phyloP scores from a whole-genome alignment of 2,113 vertebrate genomes.

The Crotalus horridus region DNA sequence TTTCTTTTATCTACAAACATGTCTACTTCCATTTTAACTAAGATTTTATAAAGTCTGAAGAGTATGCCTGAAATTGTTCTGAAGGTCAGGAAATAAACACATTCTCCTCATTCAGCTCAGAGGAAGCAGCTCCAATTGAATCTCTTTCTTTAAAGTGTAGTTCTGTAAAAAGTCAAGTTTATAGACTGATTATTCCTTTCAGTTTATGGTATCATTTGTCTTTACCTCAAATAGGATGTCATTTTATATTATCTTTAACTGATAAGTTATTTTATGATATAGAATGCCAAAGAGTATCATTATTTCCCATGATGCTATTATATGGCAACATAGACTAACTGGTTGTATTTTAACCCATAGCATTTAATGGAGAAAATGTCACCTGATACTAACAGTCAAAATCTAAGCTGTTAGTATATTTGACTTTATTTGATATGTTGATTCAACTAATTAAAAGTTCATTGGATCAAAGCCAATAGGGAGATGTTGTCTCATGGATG shows the following conservation, averaged over 20 bases:
- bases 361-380: neutral
- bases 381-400: neutral
- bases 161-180: neutral
- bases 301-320: neutral
- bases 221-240: neutral
- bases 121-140: neutral
- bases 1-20: slow-evolving; percentile 16
- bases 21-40: slow-evolving; percentile 6
- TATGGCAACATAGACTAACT: neutral
- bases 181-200: neutral
- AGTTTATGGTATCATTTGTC: neutral
- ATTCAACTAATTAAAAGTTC: neutral
- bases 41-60: slow-evolving; percentile 19
- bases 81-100: neutral
- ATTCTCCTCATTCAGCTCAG: slow-evolving; percentile 10
- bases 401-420: neutral
- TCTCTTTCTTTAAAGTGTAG: neutral
- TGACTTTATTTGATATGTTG: neutral
- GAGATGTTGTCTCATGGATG: neutral
- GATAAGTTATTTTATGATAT: neutral
- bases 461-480: neutral
- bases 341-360: neutral
- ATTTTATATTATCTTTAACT: neutral
- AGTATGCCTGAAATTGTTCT: slow-evolving; percentile 11
- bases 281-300: neutral